Percentiles rank a stretch among this genome's conserved stretches.
phyloP scores from a whole-genome alignment of 2,888 invertebrate species.

The Lissonota sp. region DNA sequence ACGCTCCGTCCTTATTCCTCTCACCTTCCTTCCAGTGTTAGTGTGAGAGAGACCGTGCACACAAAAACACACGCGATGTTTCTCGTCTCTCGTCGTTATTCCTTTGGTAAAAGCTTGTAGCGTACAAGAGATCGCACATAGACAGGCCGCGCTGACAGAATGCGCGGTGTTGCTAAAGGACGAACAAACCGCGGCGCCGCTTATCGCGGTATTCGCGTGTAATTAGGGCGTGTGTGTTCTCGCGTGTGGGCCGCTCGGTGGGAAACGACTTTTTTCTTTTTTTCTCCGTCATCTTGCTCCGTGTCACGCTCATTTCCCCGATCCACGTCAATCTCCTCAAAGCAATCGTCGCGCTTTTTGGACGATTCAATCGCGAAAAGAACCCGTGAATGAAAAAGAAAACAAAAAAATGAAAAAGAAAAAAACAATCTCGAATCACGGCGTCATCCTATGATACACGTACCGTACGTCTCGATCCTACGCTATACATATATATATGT shows the following conservation, averaged over 20 bases:
- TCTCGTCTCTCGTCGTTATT: conserved; percentile 1
- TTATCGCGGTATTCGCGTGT: conserved; percentile 75
- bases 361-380: conserved; percentile 15
- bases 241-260: conserved; percentile 71
- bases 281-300: conserved; percentile 9
- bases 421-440: conserved; percentile 2
- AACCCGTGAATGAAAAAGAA: not conserved
- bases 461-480: conserved; percentile 29
- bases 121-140: conserved; percentile 18
- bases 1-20: not conserved
- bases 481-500: conserved; percentile 11
- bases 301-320: not conserved
- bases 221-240: conserved; percentile 75
- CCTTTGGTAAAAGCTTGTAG: conserved; percentile 10
- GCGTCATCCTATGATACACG: not conserved
- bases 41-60: no score
- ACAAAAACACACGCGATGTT: conserved; percentile 27
- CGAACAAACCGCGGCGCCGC: conserved; percentile 67
- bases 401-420: conserved; percentile 3
- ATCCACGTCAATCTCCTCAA: conserved; percentile 17
- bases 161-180: conserved; percentile 72
- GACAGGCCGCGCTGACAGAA: conserved; percentile 75
- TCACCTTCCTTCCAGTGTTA: not conserved
- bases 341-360: conserved; percentile 21
- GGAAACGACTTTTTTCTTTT: conserved; percentile 64